Base-by-base conservation (phyloP, 2,888 invertebrate genomes). In the Drosophila tanythrix region DNA sequence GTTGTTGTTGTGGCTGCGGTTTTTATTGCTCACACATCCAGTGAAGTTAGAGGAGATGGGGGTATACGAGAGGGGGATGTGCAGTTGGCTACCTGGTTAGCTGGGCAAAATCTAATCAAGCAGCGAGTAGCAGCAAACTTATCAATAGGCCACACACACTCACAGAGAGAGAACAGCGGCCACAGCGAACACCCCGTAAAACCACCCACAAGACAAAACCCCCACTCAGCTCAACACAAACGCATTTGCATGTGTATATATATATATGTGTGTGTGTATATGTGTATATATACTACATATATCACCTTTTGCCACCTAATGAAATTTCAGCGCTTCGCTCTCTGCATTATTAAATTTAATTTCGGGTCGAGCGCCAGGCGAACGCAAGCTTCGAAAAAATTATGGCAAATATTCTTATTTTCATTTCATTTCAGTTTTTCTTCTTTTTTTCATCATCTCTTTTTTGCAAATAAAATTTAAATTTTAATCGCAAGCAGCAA, bases 101-200 rank as follows among this genome's bases (percentile, higher is more conserved):
- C 69, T 76, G 76, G 81, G 63, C 76, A 89, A 88, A 86, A 86
- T 89, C 88, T 86, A 89, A 86, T 89, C 89, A 86, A 89, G 89
- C 76, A 71, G 33, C 62, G 31, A 55, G n/a, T 40, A 66, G 40
- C 62, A 51, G 50, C 70, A 74, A 83, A 82, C 80, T 82, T 79
- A 84, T 79, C 88, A 73, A 83, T 85, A 84, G 83, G 81, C 86
- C 84, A 86, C 85, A 78, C 56, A 68, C 50, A 66, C 52, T 27
- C 58, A 60, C 29, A 43, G 10, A 36, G n/a, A 25, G 15, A 21
- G 21, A 21, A n/a, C 33, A n/a, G 31, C 35, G 38, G 21, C 53
- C 11, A 27, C 46, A 46, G 40, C 43, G 33, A 33, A 31, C 35
- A 25, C 25, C 8, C 25, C 1, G 29, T 51, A 31, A 51, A 51